Evolutionary conservation across 2,888 invertebrate genomes (phyloP), one percentile per base, ranked within the genome.

Genomic region (Alentia gelatinosa): DNA sequence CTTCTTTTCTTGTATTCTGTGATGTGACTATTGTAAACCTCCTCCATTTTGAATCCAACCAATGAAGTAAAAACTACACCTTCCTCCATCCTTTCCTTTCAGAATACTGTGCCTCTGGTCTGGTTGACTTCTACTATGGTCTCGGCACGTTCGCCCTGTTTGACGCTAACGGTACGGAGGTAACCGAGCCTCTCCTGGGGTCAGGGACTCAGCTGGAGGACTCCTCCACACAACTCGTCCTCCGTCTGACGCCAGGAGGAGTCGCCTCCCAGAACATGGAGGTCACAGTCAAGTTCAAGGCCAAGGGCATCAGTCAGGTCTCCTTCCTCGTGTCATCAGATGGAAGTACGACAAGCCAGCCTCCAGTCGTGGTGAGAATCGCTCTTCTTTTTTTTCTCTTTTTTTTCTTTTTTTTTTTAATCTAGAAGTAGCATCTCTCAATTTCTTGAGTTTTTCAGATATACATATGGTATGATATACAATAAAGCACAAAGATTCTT

Each of bases 111-210:
- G 86, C 15, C 30, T 9, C 7, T 9, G 86, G 35, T 19, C 26
- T 86, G 42, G 86, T 86, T 0, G 86, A 86, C 50, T 86, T 47
- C 86, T 86, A 86, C 50, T 86, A 86, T 47, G 86, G 86, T 5
- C 86, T 86, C 26, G 42, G 47, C 26, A 47, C 86, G 1, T 86
- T 86, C 50, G 86, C 47, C 26, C 86, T 86, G 4, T 86, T 86
- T 30, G 23, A 42, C 19, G 86, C 33, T n/a, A n/a, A 42, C 26
- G 86, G 86, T 9, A 26, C 26, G n/a, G 50, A 50, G 47, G 30
- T 86, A 1, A 42, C 26, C 47, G 1, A 1, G 5, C 47, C 86
- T 19, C 50, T 86, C 12, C 86, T 86, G 30, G 86, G 86, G 19
- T 86, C 86, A 4, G 86, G 86, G 0, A 12, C 15, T 19, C 33